These are phyloP conservation scores for Sebastes matsubarae DNA, from an alignment of 2,797 vertebrate genomes.

Conservation along the genomic window DNA sequence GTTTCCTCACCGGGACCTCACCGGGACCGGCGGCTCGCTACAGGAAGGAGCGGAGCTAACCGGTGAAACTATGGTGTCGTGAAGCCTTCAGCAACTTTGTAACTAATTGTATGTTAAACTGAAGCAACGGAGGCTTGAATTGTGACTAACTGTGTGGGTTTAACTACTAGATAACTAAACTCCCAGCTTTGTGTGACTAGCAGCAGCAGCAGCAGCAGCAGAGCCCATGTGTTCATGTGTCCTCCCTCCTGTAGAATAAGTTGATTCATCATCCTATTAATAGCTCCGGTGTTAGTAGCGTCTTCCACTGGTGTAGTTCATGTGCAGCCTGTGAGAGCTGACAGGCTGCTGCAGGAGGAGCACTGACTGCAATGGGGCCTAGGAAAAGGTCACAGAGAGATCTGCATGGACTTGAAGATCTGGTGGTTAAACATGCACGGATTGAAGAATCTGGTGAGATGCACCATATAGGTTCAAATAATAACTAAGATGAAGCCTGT, in stretches of 20 bases:
- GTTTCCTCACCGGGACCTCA: neutral
- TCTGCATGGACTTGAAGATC: slow-evolving; percentile 15
- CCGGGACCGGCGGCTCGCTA: slow-evolving; percentile 17
- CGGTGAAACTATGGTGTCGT: neutral
- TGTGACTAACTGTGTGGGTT: neutral
- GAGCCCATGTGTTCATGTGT: neutral
- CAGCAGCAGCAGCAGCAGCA: too few species aligned
- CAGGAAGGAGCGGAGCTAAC: neutral
- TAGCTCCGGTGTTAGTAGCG: neutral
- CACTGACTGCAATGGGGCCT: slow-evolving; percentile 37
- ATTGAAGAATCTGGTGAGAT: slow-evolving; percentile 53
- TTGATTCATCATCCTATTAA: slow-evolving; percentile 50
- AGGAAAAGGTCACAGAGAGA: slow-evolving; percentile 57
- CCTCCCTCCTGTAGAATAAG: neutral
- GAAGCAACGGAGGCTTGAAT: too few species aligned
- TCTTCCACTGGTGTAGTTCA: neutral
- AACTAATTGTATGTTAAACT: neutral
- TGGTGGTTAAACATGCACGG: slow-evolving; percentile 53
- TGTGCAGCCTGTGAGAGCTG: neutral
- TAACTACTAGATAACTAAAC: neutral
- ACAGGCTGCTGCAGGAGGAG: slow-evolving; percentile 7
- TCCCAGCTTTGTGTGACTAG: neutral
- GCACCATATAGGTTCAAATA: neutral
- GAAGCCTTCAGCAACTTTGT: neutral
- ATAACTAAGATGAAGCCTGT: accelerated